Evolutionary conservation across 2,797 vertebrate genomes (phyloP), one percentile per base, ranked within the genome.

Genomic region (Pithecia hirsuta): DNA sequence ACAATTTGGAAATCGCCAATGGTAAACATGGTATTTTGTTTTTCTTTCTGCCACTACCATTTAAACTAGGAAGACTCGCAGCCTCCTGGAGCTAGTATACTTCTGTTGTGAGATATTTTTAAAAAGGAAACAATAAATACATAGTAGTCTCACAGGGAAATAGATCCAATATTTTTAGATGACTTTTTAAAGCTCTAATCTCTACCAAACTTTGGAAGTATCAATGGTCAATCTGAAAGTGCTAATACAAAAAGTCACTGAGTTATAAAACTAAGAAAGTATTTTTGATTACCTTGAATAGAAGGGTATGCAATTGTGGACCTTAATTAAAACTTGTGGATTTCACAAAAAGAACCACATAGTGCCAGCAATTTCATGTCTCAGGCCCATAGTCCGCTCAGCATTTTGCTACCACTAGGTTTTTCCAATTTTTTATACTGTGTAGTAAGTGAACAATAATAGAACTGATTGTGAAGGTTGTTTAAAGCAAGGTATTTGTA

Each of bases 1-100:
- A 96, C 90, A 94, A 97, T 95, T 96, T 98, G 92, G 88, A 98
- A 97, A 97, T 98, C 79, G 91, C 96, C 67, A 86, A 19, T 46
- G 59, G 92, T 97, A 97, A 97, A 97, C 96, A 97, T 1, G 0
- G n/a, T 59, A 39, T 95, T 92, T 95, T 96, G 92, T 97, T 97
- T 96, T 97, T 20, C 93, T 97, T 96, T 95, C 92, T 96, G 94
- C 96, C 97, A 97, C 78, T 93, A 92, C 74, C 84, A 95, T 76
- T 98, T 98, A 97, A 74, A 81, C 59, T 81, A 41, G 50, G 72
- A 84, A 81, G 81, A 52, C 52, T 87, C 17, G 1, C 0, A 89
- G 86, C 26, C 80, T 90, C 39, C 22, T 39, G 36, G 48, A 87
- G 39, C 75, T 96, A 59, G 11, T 30, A 30, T 41, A n/a, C 83